phyloP scores from a whole-genome alignment of 2,797 vertebrate species.

The Platalea minor region DNA sequence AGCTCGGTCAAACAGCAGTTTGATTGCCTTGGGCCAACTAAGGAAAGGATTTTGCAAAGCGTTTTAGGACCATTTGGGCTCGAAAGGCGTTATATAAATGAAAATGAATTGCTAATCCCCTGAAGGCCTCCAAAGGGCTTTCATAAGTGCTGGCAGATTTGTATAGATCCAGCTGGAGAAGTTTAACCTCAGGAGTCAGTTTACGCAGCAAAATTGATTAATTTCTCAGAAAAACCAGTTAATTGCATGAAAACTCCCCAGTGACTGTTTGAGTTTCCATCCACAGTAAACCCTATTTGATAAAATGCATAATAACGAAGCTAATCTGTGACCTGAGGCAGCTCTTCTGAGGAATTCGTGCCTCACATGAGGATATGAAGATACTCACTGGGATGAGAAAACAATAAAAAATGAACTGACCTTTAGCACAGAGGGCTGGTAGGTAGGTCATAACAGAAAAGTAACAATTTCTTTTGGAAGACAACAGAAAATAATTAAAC shows the following conservation, averaged over 20 bases:
- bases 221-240: neutral
- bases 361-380: neutral
- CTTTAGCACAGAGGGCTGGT: neutral
- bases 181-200: neutral
- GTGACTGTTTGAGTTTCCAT: neutral
- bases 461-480: neutral
- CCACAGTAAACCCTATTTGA: neutral
- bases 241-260: neutral
- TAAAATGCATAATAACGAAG: neutral
- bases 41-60: neutral
- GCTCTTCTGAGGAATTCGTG: neutral
- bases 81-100: neutral
- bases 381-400: neutral
- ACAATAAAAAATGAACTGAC: neutral
- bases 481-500: neutral
- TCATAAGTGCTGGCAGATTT: neutral
- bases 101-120: neutral
- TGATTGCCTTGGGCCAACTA: neutral
- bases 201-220: neutral
- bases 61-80: neutral
- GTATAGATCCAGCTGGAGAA: neutral
- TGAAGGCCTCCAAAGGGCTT: neutral
- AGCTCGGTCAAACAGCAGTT: neutral
- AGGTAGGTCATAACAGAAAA: neutral
- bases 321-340: neutral